Conservation (phyloP, 53 echinoderm and acorn worm species). For the Patiria pectinifera region DNA sequence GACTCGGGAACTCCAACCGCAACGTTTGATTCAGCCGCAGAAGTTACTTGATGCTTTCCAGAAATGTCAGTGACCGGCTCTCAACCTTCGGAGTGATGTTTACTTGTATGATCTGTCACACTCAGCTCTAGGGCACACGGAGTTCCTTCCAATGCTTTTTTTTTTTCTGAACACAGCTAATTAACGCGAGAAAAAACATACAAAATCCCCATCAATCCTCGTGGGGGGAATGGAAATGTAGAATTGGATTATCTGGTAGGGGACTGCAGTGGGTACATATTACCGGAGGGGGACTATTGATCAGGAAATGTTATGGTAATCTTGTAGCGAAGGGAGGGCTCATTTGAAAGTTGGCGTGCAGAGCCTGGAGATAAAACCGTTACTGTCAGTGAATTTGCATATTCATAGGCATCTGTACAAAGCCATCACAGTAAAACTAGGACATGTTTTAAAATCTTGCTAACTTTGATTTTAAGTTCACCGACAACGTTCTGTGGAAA, state of each 20-base stretch:
- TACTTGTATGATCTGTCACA: constrained; percentile 12
- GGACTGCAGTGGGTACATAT: neutral
- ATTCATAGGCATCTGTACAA: neutral
- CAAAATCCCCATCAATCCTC: neutral
- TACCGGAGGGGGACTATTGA: neutral
- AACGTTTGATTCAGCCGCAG: neutral
- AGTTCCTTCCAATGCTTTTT: neutral
- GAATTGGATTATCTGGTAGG: neutral
- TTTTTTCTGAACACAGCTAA: neutral
- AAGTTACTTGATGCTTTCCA: neutral
- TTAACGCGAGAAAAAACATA: neutral
- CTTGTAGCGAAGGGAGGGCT: neutral
- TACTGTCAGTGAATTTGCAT: neutral
- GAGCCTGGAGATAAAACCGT: neutral
- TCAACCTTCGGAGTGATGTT: neutral
- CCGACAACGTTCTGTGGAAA: too few relatives aligned
- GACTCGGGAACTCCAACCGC: neutral
- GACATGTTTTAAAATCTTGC: neutral
- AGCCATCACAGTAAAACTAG: neutral
- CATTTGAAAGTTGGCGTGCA: neutral
- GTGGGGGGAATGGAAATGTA: neutral
- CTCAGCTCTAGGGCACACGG: neutral
- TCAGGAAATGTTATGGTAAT: neutral
- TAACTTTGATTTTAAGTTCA: too few relatives aligned
- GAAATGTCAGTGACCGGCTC: constrained; percentile 38